Evolutionary conservation across 2,113 vertebrate genomes (phyloP).

Genomic region (Riparia riparia): DNA sequence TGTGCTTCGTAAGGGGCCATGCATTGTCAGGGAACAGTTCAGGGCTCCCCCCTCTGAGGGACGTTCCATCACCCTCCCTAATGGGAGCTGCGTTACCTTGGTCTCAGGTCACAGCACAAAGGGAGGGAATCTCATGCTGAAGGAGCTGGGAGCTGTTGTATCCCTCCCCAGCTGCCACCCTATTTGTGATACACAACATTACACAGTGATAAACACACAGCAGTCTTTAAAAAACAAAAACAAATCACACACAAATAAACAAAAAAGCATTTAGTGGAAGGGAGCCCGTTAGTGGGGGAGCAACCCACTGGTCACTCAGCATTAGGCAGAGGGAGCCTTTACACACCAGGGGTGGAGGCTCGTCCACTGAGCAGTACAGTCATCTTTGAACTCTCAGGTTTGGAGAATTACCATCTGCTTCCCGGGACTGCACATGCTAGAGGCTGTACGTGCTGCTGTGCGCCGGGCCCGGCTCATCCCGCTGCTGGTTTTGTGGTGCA

Average conservation of each 20-base stretch:
- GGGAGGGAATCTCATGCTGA: neutral
- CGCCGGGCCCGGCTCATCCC: neutral
- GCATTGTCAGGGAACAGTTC: neutral
- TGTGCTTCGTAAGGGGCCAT: accelerated
- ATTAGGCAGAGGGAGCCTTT: neutral
- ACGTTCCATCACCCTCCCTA: neutral
- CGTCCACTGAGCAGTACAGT: neutral
- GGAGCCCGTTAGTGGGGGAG: neutral
- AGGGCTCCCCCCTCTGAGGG: neutral
- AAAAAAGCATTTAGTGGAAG: neutral
- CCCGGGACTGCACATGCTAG: neutral
- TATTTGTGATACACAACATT: neutral
- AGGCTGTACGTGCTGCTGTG: neutral
- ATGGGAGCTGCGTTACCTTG: neutral
- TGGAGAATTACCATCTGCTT: neutral
- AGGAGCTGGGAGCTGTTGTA: neutral
- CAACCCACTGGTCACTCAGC: neutral
- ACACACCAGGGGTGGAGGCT: neutral
- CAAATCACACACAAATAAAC: too few relatives aligned
- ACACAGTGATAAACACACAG: neutral
- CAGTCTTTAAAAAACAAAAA: neutral
- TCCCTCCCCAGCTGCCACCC: neutral
- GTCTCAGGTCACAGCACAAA: neutral
- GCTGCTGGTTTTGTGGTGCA: neutral
- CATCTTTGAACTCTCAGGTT: neutral